phyloP scores from a whole-genome alignment of 2,797 vertebrate genomes.

The Premnoplex brunnescens region DNA sequence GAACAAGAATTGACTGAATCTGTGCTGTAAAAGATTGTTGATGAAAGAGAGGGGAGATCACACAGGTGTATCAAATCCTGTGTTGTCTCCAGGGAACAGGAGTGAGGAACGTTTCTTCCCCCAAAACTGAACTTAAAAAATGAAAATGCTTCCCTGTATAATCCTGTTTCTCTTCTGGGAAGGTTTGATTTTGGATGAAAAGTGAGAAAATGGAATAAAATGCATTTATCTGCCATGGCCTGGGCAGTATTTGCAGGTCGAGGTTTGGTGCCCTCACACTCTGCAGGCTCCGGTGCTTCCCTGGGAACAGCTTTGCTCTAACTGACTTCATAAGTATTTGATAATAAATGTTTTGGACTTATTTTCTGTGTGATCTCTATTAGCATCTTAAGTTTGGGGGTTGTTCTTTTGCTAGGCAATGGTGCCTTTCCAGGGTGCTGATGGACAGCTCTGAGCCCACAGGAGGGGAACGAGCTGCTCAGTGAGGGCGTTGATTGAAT shows the following conservation, averaged over 20 bases:
- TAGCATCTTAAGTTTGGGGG: not conserved
- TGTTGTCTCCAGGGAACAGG: not conserved
- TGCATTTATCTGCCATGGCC: accelerated
- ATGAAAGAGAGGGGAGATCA: not conserved
- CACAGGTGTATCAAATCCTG: not conserved
- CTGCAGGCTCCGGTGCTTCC: accelerated
- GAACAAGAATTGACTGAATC: not conserved
- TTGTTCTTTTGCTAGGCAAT: not conserved
- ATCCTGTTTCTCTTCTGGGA: not conserved
- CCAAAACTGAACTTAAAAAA: not conserved
- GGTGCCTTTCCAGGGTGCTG: not conserved
- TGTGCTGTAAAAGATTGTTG: not conserved
- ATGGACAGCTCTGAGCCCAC: not conserved
- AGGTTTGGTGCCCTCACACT: accelerated
- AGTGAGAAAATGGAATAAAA: not conserved
- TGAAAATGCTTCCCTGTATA: not conserved
- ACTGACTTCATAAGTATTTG: not conserved
- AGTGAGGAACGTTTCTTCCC: not conserved
- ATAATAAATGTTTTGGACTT: not conserved
- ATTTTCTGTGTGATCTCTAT: not conserved
- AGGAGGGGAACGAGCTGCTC: accelerated
- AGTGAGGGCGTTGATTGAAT: not conserved
- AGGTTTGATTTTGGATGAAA: not conserved
- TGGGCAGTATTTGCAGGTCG: not conserved
- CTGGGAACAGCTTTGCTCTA: not conserved